These are phyloP conservation scores for Cynopterus sphinx DNA, from an alignment of 2,797 vertebrate species.

Conservation along the genomic window DNA sequence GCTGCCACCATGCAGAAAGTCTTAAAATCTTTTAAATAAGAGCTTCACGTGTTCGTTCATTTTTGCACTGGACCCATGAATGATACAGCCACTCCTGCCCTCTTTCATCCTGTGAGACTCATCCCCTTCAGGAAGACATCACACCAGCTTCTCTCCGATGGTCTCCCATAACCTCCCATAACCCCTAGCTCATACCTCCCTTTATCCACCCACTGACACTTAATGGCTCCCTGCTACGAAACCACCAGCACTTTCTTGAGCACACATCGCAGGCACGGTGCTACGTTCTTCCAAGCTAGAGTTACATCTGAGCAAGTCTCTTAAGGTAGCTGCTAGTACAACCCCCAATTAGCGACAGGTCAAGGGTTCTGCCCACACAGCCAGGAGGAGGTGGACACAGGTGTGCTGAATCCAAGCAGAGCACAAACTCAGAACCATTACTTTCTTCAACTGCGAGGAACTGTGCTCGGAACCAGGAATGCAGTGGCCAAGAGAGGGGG, in stretches of 20 bases:
- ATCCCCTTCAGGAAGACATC: neutral
- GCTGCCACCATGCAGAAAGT: neutral
- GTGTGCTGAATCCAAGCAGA: neutral
- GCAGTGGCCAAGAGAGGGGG: neutral
- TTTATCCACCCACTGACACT: neutral
- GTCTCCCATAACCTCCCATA: neutral
- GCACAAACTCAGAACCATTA: neutral
- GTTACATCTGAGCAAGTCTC: neutral
- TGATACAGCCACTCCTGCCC: neutral
- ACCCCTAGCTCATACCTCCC: neutral
- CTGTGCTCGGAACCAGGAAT: neutral
- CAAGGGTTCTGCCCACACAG: neutral
- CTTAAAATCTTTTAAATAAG: neutral
- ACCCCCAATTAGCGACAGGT: too few species aligned
- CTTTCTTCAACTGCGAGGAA: neutral
- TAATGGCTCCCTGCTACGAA: accelerated
- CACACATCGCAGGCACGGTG: neutral
- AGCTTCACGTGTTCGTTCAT: neutral
- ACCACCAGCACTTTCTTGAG: neutral
- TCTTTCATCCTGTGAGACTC: neutral
- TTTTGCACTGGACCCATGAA: neutral
- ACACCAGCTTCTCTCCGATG: neutral
- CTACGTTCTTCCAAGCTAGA: neutral
- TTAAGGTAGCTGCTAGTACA: neutral
- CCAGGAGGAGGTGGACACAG: too few species aligned